Percentiles rank a stretch among this genome's conserved stretches.
These are phyloP conservation scores for Melikaiella ostensackeni DNA, from an alignment of 2,888 invertebrate genomes.

Conservation along the genomic window DNA sequence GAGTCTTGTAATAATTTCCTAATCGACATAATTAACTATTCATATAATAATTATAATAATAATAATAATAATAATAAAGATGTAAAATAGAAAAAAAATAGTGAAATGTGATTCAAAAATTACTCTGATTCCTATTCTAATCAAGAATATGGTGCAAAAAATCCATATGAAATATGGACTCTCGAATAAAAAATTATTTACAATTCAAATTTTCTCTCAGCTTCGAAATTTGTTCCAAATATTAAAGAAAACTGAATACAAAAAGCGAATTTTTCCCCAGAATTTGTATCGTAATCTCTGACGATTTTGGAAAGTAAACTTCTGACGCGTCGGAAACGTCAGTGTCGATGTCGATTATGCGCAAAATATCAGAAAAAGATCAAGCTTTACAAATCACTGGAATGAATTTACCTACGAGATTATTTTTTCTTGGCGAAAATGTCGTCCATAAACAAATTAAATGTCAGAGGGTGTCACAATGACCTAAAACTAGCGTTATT, in stretches of 20 bases:
- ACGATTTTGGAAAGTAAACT: background rate
- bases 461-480: background rate
- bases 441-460: background rate
- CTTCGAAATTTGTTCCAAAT: background rate
- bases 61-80: too few species aligned
- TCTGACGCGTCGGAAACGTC: constrained; percentile 17
- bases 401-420: background rate
- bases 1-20: too few species aligned
- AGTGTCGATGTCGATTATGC: background rate
- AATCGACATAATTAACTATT: too few species aligned
- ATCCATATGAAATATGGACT: background rate
- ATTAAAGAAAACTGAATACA: background rate
- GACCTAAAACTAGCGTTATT: constrained; percentile 62
- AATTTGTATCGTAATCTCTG: background rate
- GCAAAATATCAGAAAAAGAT: constrained; percentile 45
- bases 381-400: constrained; percentile 11
- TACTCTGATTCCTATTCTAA: too few species aligned
- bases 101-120: background rate
- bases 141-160: background rate
- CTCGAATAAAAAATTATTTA: background rate
- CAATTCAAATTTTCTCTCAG: background rate
- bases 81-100: constrained; percentile 52
- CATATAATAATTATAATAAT: too few species aligned
- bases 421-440: background rate
- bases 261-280: background rate